phyloP scores from a whole-genome alignment of 2,797 vertebrate genomes.

The Pristis pectinata region DNA sequence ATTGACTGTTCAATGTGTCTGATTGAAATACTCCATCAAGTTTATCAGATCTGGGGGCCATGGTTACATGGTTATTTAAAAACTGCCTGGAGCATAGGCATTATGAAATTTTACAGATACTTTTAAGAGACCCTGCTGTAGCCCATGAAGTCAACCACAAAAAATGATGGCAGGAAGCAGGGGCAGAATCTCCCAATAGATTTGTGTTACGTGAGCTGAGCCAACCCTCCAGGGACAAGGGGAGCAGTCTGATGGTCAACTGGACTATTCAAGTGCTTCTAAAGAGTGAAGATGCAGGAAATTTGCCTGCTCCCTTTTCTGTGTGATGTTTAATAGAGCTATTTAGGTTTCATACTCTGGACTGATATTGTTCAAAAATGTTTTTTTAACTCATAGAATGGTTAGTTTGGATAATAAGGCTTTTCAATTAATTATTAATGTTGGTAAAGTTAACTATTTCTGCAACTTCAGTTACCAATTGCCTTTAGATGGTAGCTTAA shows the following conservation, averaged over 20 bases:
- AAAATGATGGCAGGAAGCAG: no score
- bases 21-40: neutral
- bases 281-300: neutral
- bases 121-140: neutral
- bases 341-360: neutral
- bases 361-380: no score
- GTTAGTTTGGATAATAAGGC: neutral
- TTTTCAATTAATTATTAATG: neutral
- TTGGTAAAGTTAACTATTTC: neutral
- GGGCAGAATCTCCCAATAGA: neutral
- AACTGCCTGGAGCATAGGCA: neutral
- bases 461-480: neutral
- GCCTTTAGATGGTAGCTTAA: neutral
- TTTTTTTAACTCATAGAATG: no score
- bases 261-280: neutral
- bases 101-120: neutral
- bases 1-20: neutral
- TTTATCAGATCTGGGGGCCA: neutral
- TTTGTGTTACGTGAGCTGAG: no score
- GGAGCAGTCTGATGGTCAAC: neutral
- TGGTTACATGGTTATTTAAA: neutral
- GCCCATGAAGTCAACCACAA: neutral
- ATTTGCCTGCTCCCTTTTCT: neutral
- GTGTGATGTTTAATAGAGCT: neutral
- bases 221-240: no score